Conservation (phyloP, 2,888 invertebrate genomes). For the Fissipunctia ypsillon region DNA sequence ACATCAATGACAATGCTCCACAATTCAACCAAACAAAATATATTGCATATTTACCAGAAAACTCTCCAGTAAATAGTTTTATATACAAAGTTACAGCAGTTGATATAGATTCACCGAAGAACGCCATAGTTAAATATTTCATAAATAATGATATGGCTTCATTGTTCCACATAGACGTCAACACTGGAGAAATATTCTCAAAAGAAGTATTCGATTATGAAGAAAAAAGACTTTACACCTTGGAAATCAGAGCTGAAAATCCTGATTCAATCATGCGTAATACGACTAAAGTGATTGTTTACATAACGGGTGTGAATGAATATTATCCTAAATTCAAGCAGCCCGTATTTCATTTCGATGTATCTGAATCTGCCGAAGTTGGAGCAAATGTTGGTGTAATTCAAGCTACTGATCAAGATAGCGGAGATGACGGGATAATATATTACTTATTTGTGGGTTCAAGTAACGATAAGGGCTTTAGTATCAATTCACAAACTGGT, state of each 20-base stretch:
- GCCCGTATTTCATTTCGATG: conserved; percentile 97
- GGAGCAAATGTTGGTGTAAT: conserved; percentile 96
- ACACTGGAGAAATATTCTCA: conserved; percentile 94
- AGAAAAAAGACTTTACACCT: conserved; percentile 93
- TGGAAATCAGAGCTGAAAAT: conserved; percentile 96
- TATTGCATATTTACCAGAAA: conserved; percentile 95
- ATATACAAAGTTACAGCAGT: conserved; percentile 94
- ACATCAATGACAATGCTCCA: conserved; percentile 98
- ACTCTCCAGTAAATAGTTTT: conserved; percentile 93
- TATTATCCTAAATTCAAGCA: conserved; percentile 97
- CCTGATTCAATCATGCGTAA: conserved; percentile 96
- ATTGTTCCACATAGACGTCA: conserved; percentile 94
- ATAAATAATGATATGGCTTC: conserved; percentile 94
- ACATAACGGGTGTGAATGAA: conserved; percentile 96
- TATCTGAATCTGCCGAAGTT: conserved; percentile 97
- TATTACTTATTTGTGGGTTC: conserved; percentile 98
- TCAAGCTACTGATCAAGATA: conserved; percentile 97
- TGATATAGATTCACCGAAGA: conserved; percentile 97
- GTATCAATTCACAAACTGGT: conserved; percentile 95
- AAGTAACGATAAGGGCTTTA: conserved; percentile 97
- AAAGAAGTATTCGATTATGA: conserved; percentile 96
- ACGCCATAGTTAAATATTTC: conserved; percentile 95
- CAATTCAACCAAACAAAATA: conserved; percentile 94
- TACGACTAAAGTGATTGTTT: conserved; percentile 93
- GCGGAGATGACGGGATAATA: conserved; percentile 96